Evolutionary conservation across 2,888 invertebrate species (phyloP), one percentile per base, ranked within the genome.

Genomic region (Andrena minutula): DNA sequence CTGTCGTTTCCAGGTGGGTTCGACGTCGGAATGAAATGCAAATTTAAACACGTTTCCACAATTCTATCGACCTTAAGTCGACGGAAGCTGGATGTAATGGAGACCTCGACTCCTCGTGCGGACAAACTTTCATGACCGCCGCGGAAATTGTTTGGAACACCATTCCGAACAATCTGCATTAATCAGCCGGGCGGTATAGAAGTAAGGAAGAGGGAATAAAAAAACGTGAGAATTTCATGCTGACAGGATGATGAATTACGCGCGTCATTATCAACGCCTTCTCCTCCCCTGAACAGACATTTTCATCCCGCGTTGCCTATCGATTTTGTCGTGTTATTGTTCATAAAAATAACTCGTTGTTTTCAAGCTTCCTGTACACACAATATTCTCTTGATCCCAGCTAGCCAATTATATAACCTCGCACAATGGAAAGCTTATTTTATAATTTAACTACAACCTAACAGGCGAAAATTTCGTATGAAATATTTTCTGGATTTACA

Each of bases 21-120:
- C 83, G 79, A 79, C 89, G 75, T 63, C 77, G 70, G 83, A 79
- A 87, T 82, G 80, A 85, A 87, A 89, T 89, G 88, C 86, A 88
- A 89, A 89, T 89, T 89, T 84, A 84, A 88, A 82, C 79, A 85
- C 82, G 85, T 87, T 87, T 87, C 86, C 87, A 78, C 69, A 81
- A 87, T 86, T 88, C 85, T 78, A 84, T 87, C 84, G 84, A 79
- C 84, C 79, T 76, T 82, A 78, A 74, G 79, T 70, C 66, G 56
- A 53, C 69, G 53, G 49, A 82, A 75, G 83, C 77, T 73, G 71
- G 53, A 76, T 76, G 79, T 83, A 85, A 89, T 79, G 76, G 82
- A 88, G 88, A 87, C 63, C 80, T 83, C 73, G 77, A 63, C 82
- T 74, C 68, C 85, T 65, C 83, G 75, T 47, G 60, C 74, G 73